Base-by-base conservation (phyloP, 2,888 invertebrate genomes). In the Isoperla grammatica region DNA sequence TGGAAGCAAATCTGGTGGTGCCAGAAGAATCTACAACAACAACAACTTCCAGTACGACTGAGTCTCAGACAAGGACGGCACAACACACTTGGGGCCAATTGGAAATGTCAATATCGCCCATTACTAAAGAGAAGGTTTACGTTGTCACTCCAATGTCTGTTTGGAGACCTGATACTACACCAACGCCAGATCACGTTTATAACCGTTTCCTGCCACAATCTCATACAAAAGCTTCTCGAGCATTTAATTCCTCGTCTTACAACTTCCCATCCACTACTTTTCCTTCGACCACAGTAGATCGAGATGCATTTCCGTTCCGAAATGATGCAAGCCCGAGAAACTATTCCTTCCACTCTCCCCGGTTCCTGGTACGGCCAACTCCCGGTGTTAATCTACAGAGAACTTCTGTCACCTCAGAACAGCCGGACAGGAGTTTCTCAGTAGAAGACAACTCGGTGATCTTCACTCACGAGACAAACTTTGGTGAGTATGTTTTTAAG, bases 41-140 rank as follows among this genome's bases (percentile, higher is more conserved):
- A 22, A 17, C 42, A 6, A 23, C 50, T 15, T n/a, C 29, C n/a
- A 60, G 6, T 8, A 19, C 11, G 9, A 39, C 54, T 5, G 53
- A 57, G 6, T 60, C 63, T n/a, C 63, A 57, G 37, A 69, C 58
- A 57, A 74, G 73, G 63, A 77, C 77, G 2, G 68, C 71, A 8
- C 78, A 78, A 55, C 73, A 78, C 1, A 77, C 78, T 1, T 90
- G 89, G 89, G 83, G 84, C 42, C 77, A 80, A 68, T 79, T 85
- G 64, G 81, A 84, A 69, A 82, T 87, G 1, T 83, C 87, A 15
- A 84, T 88, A 70, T 86, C 88, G 11, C 84, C 88, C n/a, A 74
- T 84, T 60, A 88, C 87, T 3, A 85, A 86, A 68, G 90, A 91
- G 74, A 87, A 87, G 70, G 82, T 90, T 0, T 90, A 90, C 67